Evolutionary conservation across 2,113 vertebrate genomes (phyloP).

Genomic region (Neogobius melanostomus): DNA sequence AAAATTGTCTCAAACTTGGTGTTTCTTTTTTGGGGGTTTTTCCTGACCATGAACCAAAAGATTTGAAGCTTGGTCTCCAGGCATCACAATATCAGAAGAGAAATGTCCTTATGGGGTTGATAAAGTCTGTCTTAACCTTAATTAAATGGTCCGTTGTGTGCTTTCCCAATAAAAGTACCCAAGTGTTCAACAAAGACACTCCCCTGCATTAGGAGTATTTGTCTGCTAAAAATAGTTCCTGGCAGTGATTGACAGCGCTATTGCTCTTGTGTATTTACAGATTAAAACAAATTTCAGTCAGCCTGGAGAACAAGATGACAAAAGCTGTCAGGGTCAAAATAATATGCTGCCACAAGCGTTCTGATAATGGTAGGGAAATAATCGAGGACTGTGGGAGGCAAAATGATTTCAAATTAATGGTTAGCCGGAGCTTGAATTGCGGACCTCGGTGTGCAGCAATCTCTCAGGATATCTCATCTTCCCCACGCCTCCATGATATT

Average conservation of each 20-base stretch:
- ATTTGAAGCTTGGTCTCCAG: too few species aligned
- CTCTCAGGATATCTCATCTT: constrained; percentile 47
- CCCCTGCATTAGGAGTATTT: background rate
- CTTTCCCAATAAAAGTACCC: background rate
- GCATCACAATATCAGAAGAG: background rate
- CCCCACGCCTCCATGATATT: constrained; percentile 38
- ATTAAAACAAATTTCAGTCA: constrained; percentile 30
- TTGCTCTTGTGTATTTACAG: background rate
- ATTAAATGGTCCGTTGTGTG: background rate
- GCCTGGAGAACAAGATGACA: constrained; percentile 36
- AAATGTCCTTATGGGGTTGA: too few species aligned
- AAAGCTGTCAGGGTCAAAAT: constrained; percentile 45
- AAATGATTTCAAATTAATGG: constrained; percentile 66
- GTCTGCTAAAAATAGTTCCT: background rate
- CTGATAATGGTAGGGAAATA: constrained; percentile 50
- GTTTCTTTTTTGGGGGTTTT: background rate
- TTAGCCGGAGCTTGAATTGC: constrained; percentile 44
- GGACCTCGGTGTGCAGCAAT: constrained; percentile 18
- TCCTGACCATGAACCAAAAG: too few species aligned
- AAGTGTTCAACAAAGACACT: too few species aligned
- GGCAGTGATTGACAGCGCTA: constrained; percentile 20
- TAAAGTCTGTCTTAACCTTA: too few species aligned
- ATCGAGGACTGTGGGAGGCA: constrained; percentile 31
- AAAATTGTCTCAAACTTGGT: constrained; percentile 89
- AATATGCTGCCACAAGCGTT: constrained; percentile 41